These are phyloP conservation scores for Gastrophryne carolinensis DNA, from an alignment of 2,797 vertebrate species.

Conservation along the genomic window DNA sequence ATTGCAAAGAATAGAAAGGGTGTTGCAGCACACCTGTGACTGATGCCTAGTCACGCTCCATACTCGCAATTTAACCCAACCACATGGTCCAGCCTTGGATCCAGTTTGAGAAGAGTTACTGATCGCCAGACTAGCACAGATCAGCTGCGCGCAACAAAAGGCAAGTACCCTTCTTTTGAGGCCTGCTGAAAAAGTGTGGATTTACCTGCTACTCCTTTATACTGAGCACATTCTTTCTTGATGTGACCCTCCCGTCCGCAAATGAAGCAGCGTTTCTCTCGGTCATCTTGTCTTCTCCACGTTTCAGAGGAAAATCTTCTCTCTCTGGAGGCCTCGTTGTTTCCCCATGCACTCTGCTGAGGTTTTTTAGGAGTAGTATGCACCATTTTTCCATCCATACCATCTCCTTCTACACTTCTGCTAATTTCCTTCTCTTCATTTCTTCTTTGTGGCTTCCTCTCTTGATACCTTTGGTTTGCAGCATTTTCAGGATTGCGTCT, in stretches of 20 bases:
- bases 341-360: constrained; percentile 52
- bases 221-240: constrained; percentile 88
- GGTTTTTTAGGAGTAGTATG: constrained; percentile 57
- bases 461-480: constrained; percentile 65
- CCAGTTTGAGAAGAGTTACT: too few relatives aligned
- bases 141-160: too few relatives aligned
- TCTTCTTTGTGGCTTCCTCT: constrained; percentile 68
- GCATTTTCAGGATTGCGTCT: constrained; percentile 72
- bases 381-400: constrained; percentile 61
- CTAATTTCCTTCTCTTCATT: constrained; percentile 68
- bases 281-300: constrained; percentile 78
- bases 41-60: too few relatives aligned
- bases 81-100: too few relatives aligned
- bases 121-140: too few relatives aligned
- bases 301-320: constrained; percentile 73
- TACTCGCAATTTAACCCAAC: too few relatives aligned
- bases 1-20: too few relatives aligned
- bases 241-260: constrained; percentile 87
- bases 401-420: constrained; percentile 60
- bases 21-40: too few relatives aligned
- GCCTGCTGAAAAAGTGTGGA: too few relatives aligned
- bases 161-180: too few relatives aligned
- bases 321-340: constrained; percentile 67
- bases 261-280: constrained; percentile 83
- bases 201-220: constrained; percentile 81